phyloP scores from a whole-genome alignment of 2,797 vertebrate species.

The Bradypodion pumilum region DNA sequence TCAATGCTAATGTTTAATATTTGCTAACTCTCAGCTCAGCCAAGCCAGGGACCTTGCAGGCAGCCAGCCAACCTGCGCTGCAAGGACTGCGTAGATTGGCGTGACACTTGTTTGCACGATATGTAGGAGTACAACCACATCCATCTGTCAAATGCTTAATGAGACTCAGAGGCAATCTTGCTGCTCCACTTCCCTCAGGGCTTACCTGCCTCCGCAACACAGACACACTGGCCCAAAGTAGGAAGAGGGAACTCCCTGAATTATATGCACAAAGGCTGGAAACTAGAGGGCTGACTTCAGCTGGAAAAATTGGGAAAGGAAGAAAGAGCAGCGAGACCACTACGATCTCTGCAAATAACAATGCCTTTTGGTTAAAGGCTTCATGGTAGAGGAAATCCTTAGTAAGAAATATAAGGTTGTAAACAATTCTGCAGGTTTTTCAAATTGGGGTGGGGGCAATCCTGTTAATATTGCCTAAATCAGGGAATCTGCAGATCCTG shows the following conservation, averaged over 20 bases:
- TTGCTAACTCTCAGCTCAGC: not conserved
- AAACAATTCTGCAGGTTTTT: not conserved
- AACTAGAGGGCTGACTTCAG: not conserved
- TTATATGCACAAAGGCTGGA: not conserved
- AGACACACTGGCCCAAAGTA: not conserved
- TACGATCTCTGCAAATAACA: not conserved
- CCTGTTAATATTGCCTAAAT: not conserved
- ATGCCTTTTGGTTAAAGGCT: not conserved
- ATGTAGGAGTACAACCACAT: not conserved
- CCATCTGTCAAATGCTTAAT: constrained; percentile 18
- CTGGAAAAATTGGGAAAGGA: not conserved
- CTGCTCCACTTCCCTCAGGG: constrained; percentile 19
- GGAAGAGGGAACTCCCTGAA: constrained; percentile 18
- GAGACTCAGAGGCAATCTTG: constrained; percentile 18
- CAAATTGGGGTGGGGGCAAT: not conserved
- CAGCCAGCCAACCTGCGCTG: not conserved
- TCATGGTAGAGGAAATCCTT: not conserved
- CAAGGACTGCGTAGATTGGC: not conserved
- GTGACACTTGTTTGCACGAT: not conserved
- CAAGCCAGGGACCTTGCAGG: not conserved
- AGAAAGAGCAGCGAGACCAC: not conserved
- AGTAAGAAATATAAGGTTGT: not conserved
- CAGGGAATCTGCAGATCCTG: not conserved
- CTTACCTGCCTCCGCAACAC: constrained; percentile 16
- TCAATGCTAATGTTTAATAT: not conserved